These are phyloP conservation scores for Poecilia wingei DNA, from an alignment of 2,797 vertebrate genomes.

Conservation along the genomic window DNA sequence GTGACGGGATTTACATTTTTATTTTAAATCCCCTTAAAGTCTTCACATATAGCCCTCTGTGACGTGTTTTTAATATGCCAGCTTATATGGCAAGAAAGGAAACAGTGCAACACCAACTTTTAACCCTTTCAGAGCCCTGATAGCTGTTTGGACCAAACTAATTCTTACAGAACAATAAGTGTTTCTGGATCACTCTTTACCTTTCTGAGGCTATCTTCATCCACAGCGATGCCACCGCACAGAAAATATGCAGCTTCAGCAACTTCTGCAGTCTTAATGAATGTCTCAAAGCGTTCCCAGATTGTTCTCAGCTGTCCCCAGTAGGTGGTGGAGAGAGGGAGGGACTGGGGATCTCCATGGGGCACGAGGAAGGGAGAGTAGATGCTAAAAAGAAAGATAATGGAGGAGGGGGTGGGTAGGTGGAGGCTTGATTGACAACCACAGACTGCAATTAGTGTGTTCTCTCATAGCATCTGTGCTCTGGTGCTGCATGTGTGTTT, in stretches of 20 bases:
- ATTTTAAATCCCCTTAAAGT: background rate
- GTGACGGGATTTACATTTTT: background rate
- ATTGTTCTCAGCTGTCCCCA: slow-evolving; percentile 54
- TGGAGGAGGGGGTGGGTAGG: slow-evolving; percentile 43
- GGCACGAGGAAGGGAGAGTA: slow-evolving; percentile 56
- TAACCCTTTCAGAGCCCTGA: background rate
- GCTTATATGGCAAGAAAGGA: background rate
- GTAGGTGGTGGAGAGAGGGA: slow-evolving; percentile 10
- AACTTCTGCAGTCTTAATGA: slow-evolving; percentile 55
- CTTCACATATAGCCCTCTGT: background rate
- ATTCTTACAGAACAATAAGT: background rate
- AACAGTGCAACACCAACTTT: background rate
- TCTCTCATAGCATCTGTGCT: slow-evolving; percentile 79
- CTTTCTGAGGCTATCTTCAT: background rate
- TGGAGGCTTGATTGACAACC: slow-evolving; percentile 95
- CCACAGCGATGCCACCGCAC: background rate
- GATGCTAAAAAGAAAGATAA: slow-evolving; percentile 45
- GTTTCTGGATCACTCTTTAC: background rate
- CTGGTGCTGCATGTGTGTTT: slow-evolving; percentile 50
- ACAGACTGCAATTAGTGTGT: slow-evolving; percentile 95
- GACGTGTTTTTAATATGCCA: background rate
- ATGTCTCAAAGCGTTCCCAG: slow-evolving; percentile 51
- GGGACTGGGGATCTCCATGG: slow-evolving; percentile 16
- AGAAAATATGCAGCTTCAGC: slow-evolving; percentile 12
- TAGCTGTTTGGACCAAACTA: background rate